These are phyloP conservation scores for Dinomys branickii DNA, from an alignment of 2,113 vertebrate species.

Conservation along the genomic window DNA sequence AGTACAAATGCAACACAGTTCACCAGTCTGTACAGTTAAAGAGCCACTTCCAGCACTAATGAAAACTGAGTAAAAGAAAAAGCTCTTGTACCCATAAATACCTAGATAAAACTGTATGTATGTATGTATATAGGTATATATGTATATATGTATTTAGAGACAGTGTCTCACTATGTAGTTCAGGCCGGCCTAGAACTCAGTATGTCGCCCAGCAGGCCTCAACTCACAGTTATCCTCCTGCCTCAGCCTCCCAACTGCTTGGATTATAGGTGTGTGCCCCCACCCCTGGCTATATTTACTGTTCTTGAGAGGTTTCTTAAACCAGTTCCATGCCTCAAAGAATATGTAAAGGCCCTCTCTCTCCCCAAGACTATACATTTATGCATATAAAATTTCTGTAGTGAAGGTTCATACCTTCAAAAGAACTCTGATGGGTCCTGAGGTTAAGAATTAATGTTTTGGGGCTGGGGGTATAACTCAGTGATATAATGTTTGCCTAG, in stretches of 20 bases:
- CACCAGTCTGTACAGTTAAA: background rate
- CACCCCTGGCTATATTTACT: background rate
- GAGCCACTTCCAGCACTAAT: background rate
- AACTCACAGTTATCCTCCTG: background rate
- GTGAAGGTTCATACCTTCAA: background rate
- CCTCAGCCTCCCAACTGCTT: background rate
- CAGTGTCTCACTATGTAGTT: background rate
- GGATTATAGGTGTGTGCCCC: background rate
- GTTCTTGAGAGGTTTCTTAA: slow-evolving; percentile 5
- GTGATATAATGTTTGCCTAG: background rate
- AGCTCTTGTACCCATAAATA: background rate
- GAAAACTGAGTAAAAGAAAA: slow-evolving; percentile 5
- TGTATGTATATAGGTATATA: no score
- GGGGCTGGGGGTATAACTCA: background rate
- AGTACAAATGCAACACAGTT: background rate
- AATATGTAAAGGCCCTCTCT: background rate
- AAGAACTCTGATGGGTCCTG: background rate
- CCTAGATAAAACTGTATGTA: background rate
- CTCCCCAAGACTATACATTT: background rate
- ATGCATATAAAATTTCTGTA: background rate
- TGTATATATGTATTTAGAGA: background rate
- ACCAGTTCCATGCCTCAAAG: background rate
- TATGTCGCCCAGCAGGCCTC: background rate
- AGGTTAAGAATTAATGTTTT: slow-evolving; percentile 15
- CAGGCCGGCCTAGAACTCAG: background rate